Evolutionary conservation across 2,797 vertebrate genomes (phyloP).

Genomic region (Prionace glauca): DNA sequence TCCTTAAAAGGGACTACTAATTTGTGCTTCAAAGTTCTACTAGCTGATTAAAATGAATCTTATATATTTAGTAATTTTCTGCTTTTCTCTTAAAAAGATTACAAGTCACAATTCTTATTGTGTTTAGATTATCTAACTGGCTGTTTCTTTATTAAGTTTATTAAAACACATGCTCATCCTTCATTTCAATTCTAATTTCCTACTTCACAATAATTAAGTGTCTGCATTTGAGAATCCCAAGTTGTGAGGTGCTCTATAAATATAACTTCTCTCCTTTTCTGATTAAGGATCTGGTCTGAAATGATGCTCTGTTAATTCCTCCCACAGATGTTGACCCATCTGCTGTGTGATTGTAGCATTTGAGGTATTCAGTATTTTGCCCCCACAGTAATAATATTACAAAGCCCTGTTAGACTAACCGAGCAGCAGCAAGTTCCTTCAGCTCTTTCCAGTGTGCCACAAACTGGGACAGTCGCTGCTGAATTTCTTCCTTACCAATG

Average conservation of each 20-base stretch:
- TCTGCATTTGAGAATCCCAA: not conserved
- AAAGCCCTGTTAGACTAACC: slow-evolving; percentile 53
- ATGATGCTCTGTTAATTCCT: not conserved
- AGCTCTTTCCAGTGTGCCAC: slow-evolving; percentile 95
- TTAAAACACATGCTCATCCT: not conserved
- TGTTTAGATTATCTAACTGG: not conserved
- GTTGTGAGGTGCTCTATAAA: not conserved
- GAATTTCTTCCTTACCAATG: slow-evolving; percentile 95
- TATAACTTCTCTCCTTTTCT: not conserved
- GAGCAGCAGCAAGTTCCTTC: slow-evolving; percentile 82
- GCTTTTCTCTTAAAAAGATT: not conserved
- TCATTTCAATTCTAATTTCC: not conserved
- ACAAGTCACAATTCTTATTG: not conserved
- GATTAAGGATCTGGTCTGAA: not conserved
- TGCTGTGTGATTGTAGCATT: not conserved
- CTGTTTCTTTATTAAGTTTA: not conserved
- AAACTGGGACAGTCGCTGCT: slow-evolving; percentile 91
- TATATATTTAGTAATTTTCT: not conserved
- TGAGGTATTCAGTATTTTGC: not conserved
- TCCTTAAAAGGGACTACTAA: not conserved
- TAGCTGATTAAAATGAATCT: not conserved
- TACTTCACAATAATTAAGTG: not conserved
- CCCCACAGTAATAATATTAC: not conserved
- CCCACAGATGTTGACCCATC: not conserved
- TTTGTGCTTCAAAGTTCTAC: not conserved